Conservation (phyloP, 2,797 vertebrate species). For the Anguilla pacifica region DNA sequence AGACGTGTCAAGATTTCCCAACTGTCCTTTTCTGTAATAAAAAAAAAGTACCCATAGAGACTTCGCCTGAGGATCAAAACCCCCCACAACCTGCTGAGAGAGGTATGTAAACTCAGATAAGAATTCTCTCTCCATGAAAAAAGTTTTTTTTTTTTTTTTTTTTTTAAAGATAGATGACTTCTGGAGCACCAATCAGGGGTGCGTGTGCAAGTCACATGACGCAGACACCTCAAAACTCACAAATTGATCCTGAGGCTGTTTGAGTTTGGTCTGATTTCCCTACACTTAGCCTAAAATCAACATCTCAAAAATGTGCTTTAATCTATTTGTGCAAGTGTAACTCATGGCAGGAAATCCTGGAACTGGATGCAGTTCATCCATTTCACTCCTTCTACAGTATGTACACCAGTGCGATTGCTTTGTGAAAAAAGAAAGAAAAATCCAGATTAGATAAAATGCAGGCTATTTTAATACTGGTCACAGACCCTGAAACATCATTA, state of each 20-base stretch:
- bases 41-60: background rate
- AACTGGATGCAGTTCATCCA: background rate
- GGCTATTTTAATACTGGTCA: background rate
- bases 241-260: background rate
- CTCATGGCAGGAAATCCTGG: background rate
- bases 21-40: background rate
- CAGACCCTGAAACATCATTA: background rate
- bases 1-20: background rate
- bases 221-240: background rate
- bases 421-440: background rate
- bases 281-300: background rate
- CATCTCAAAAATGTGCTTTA: background rate
- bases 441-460: background rate
- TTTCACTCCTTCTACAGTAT: background rate
- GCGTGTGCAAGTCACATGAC: background rate
- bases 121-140: background rate
- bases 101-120: background rate
- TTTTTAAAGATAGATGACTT: background rate
- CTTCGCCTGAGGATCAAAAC: background rate
- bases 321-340: background rate
- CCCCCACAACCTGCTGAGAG: background rate
- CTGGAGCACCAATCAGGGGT: background rate
- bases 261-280: background rate
- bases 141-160: too few relatives aligned
- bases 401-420: background rate